Base-by-base conservation (phyloP, 2,888 invertebrate genomes). In the Hypsopygia costalis region DNA sequence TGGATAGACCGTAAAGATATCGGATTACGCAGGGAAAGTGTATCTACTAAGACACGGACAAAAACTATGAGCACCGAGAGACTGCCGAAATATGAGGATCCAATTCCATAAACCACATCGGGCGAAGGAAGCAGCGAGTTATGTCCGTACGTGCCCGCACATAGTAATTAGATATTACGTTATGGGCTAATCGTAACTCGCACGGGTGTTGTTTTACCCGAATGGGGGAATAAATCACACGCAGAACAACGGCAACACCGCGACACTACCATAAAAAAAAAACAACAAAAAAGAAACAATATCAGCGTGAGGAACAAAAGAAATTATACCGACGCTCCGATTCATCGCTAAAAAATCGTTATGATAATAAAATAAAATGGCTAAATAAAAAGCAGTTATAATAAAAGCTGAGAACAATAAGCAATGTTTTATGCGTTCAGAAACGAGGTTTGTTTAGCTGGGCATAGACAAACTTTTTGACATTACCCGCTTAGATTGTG, bases 121-220 rank as follows among this genome's bases (percentile, higher is more conserved):
- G 81, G 69, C 63, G 76, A 76, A 79, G 86, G 86, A 83, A 82
- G 75, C 76, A 67, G 71, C 78, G 81, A 87, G 86, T 86, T 88
- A 87, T 81, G 81, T 69, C 58, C 59, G 82, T 82, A 86, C 88
- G 88, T 88, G 88, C 85, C 70, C 70, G 69, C 73, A 74, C 88
- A 88, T 87, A 86, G 82, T 87, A 87, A 87, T 88, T 87, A 88
- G 85, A 87, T 88, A 88, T 87, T 87, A 87, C 79, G 72, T 67
- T 69, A 68, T 75, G 61, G 75, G 16, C 82, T 88, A 87, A 87
- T 88, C 83, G 87, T 83, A 82, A 83, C 85, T 86, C 81, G 80
- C 81, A 79, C 80, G 83, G 81, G 81, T 81, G 85, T 87, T 87
- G 86, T 88, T 88, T 87, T 87, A 86, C 82, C 73, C 76, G 61